Base-by-base conservation (phyloP, 2,113 vertebrate genomes). In the Pygoscelis adeliae region DNA sequence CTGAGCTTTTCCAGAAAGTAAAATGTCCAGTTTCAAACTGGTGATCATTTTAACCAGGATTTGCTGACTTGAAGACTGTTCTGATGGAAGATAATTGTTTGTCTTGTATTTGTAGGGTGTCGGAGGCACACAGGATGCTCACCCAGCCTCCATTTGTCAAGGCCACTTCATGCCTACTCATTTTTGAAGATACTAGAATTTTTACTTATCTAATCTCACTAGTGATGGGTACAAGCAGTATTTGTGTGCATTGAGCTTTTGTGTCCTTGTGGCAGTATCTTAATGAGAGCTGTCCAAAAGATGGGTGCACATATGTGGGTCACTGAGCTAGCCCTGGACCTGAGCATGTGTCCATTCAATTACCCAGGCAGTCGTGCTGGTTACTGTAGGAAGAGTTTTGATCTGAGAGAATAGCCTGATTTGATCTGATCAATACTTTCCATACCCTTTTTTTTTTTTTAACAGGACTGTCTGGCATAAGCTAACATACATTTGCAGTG, bases 391-490 rank as follows among this genome's bases (percentile, higher is more conserved):
- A 70, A 76, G 44, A 89, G 34, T 58, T 85, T 80, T 80, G 62
- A 76, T 62, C 26, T 86, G 67, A 91, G 66, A 83, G 40, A 91
- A 55, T 10, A 59, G 36, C 18, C 3, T 76, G 58, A n/a, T 66
- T 79, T 91, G 66, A 59, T 83, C 66, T 80, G 40, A 90, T 94
- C 80, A 88, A 80, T 90, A 80, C 2, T 93, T 96, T 94, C 36
- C 53, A 22, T 87, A 25, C 67, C 5, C 4, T 23, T 63, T 15
- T 71, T 58, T 74, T 74, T 93, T 91, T 69, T 66, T 93, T 11
- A 36, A 85, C 73, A 97, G 96, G 58, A 34, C 67, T 83, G 67
- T 67, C 36, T 97, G 97, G 97, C 38, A 44, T 70, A 90, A 91
- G 26, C 67, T 97, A 40, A 95, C 65, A 10, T 74, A 96, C 36